Conservation (phyloP, 2,888 invertebrate species). For the Microplitis manilae region DNA sequence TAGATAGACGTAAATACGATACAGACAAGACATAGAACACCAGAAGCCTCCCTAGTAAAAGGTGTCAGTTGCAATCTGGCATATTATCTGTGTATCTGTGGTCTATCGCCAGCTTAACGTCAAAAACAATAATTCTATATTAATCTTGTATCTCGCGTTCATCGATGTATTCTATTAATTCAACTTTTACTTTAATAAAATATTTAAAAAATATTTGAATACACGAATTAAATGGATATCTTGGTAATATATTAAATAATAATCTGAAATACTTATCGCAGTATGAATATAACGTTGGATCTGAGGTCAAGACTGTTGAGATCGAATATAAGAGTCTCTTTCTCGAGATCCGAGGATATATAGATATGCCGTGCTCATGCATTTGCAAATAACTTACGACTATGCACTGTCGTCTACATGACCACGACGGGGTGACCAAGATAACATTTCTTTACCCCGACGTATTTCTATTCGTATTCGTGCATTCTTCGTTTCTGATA, state of each 20-base stretch:
- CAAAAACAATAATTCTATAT: neutral
- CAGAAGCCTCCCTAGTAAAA: constrained; percentile 47
- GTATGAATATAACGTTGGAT: neutral
- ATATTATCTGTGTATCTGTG: constrained; percentile 31
- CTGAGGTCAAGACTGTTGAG: neutral
- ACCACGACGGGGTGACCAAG: neutral
- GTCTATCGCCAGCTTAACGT: neutral
- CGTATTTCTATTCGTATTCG: neutral
- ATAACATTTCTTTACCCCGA: neutral
- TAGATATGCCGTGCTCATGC: neutral
- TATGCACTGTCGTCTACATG: neutral
- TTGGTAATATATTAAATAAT: neutral
- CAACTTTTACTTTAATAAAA: neutral
- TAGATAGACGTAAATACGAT: neutral
- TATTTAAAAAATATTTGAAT: neutral
- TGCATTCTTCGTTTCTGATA: neutral
- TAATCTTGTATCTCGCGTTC: neutral
- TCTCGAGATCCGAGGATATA: neutral
- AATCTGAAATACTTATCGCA: neutral
- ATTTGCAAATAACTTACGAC: neutral
- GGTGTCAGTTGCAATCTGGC: constrained; percentile 54
- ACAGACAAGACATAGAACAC: constrained; percentile 8
- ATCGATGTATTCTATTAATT: neutral
- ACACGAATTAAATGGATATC: neutral
- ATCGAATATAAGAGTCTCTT: neutral